phyloP scores from a whole-genome alignment of 2,888 invertebrate species.

The Mesochorus sp. region DNA sequence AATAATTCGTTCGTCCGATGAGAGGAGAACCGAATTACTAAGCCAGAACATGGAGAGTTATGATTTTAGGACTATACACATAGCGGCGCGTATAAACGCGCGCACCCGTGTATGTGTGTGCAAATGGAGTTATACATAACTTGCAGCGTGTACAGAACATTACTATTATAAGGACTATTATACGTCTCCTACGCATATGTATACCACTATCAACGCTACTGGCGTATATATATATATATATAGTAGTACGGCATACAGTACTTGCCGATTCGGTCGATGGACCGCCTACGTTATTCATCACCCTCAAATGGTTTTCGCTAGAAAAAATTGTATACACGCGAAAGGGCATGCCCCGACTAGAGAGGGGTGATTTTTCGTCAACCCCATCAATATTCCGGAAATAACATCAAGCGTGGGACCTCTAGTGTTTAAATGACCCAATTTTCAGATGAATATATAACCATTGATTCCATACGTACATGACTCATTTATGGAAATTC shows the following conservation, averaged over 20 bases:
- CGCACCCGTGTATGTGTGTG: no score
- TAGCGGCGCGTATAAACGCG: neutral
- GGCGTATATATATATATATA: neutral
- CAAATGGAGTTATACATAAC: conserved; percentile 24
- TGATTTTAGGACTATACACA: conserved; percentile 35
- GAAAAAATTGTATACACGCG: conserved; percentile 25
- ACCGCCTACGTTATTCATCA: conserved; percentile 11
- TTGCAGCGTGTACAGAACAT: conserved; percentile 18
- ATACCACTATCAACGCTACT: neutral
- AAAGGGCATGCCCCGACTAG: no score
- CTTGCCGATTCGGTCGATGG: conserved; percentile 17
- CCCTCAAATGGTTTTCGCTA: conserved; percentile 19
- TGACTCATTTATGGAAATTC: neutral
- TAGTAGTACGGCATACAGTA: neutral
- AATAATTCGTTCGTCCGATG: conserved; percentile 22
- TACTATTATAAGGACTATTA: conserved; percentile 32
- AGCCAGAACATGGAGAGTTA: conserved; percentile 19
- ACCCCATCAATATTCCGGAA: conserved; percentile 51
- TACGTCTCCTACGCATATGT: neutral
- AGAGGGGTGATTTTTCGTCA: conserved; percentile 19
- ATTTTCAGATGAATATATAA: conserved; percentile 29
- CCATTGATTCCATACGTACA: neutral
- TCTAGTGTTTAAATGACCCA: conserved; percentile 39
- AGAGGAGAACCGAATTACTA: conserved; percentile 8
- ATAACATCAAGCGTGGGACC: conserved; percentile 33